phyloP scores from a whole-genome alignment of 2,888 invertebrate species.

The Byasa hedistus region DNA sequence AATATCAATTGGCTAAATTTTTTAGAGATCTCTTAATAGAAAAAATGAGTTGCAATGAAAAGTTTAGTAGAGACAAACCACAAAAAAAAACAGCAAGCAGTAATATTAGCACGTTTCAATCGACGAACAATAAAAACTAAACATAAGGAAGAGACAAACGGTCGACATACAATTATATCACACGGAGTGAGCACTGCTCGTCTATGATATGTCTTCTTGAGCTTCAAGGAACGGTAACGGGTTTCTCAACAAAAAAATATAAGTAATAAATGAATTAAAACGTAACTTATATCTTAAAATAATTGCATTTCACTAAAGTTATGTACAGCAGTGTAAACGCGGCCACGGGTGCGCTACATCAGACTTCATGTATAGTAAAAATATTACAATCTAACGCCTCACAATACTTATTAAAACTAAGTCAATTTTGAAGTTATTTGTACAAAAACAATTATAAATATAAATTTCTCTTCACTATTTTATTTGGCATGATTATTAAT shows the following conservation, averaged over 20 bases:
- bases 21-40: constrained; percentile 21
- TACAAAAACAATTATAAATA: constrained; percentile 36
- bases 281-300: constrained; percentile 34
- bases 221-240: constrained; percentile 69
- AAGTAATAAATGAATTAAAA: constrained; percentile 28
- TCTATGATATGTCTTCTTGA: constrained; percentile 73
- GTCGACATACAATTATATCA: constrained; percentile 45
- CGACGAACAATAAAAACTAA: constrained; percentile 21
- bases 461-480: constrained; percentile 35
- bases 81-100: constrained; percentile 8
- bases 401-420: constrained; percentile 49
- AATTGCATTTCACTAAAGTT: constrained; percentile 59
- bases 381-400: constrained; percentile 33
- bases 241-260: constrained; percentile 50
- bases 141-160: constrained; percentile 25
- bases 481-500: constrained; percentile 67
- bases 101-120: constrained; percentile 21
- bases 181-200: constrained; percentile 44
- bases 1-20: constrained; percentile 4
- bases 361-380: constrained; percentile 36
- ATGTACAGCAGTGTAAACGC: constrained; percentile 66
- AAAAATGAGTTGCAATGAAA: neutral
- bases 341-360: constrained; percentile 47
- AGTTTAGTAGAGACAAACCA: neutral
- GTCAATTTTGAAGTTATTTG: constrained; percentile 34